Evolutionary conservation across 2,113 vertebrate genomes (phyloP).

Genomic region (Ciconia maguari): DNA sequence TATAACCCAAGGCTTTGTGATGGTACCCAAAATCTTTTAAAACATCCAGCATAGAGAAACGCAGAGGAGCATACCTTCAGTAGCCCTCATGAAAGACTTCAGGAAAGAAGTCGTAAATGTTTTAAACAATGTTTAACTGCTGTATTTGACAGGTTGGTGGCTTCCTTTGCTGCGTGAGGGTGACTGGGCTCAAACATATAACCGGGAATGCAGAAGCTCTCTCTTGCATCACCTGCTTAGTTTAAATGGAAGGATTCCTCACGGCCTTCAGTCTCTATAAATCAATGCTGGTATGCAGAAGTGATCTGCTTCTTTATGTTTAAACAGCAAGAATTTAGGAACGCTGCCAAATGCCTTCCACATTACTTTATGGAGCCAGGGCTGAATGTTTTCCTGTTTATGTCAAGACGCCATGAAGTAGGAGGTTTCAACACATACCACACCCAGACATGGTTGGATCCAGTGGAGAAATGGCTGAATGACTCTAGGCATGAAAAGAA

Average conservation of each 20-base stretch:
- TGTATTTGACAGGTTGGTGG: not conserved
- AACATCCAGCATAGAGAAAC: not conserved
- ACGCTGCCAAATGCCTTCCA: not conserved
- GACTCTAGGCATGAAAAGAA: not conserved
- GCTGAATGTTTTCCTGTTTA: not conserved
- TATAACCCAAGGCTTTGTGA: not conserved
- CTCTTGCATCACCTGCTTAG: not conserved
- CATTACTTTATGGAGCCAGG: not conserved
- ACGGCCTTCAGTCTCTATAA: not conserved
- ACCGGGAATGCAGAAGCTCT: not conserved
- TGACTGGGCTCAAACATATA: not conserved
- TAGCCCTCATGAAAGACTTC: not conserved
- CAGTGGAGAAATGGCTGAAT: not conserved
- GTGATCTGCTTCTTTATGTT: not conserved
- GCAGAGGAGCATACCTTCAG: not conserved
- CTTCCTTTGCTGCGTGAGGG: not conserved
- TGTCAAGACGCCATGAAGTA: not conserved
- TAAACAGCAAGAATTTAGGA: slow-evolving; percentile 10
- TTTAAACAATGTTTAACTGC: not conserved
- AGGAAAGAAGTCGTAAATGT: not conserved
- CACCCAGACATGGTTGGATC: not conserved
- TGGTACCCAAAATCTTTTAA: not conserved
- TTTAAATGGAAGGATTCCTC: not conserved
- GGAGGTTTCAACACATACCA: not conserved
- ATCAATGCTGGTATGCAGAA: not conserved